These are phyloP conservation scores for Choloepus hoffmanni DNA, from an alignment of 2,113 vertebrate genomes.

Conservation along the genomic window DNA sequence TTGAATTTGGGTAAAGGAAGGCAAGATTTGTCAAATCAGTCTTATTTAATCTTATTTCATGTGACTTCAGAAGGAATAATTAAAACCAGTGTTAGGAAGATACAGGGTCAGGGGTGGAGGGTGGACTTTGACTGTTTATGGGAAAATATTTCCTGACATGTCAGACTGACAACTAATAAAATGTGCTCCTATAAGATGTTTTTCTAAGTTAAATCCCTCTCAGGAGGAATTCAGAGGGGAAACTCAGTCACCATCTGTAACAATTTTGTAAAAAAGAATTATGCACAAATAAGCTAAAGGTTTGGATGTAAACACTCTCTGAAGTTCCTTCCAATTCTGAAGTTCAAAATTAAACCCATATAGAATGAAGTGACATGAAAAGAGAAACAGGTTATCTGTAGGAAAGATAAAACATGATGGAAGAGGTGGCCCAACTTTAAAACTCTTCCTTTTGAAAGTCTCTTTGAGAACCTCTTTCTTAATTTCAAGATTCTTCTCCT, in stretches of 20 bases:
- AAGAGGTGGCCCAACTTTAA: neutral
- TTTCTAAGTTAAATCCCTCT: neutral
- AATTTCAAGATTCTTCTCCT: constrained; percentile 22
- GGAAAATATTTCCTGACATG: neutral
- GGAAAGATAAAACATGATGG: neutral
- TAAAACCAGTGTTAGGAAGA: neutral
- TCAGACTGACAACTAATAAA: neutral
- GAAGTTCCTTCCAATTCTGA: neutral
- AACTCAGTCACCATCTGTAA: neutral
- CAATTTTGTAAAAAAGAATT: neutral
- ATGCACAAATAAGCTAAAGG: neutral
- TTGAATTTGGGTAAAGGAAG: neutral
- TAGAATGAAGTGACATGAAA: neutral
- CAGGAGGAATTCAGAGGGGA: neutral
- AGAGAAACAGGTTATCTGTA: neutral
- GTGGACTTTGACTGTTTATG: neutral
- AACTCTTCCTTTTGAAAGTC: neutral
- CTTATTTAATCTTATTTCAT: neutral
- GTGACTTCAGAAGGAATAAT: neutral
- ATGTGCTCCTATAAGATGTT: neutral
- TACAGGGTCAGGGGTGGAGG: too few species aligned
- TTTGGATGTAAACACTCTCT: neutral
- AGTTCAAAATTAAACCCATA: constrained; percentile 33
- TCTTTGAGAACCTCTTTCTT: neutral
- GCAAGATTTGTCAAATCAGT: neutral